These are phyloP conservation scores for Schizopygopsis malacanthus DNA, from an alignment of 2,797 vertebrate genomes.

Conservation along the genomic window DNA sequence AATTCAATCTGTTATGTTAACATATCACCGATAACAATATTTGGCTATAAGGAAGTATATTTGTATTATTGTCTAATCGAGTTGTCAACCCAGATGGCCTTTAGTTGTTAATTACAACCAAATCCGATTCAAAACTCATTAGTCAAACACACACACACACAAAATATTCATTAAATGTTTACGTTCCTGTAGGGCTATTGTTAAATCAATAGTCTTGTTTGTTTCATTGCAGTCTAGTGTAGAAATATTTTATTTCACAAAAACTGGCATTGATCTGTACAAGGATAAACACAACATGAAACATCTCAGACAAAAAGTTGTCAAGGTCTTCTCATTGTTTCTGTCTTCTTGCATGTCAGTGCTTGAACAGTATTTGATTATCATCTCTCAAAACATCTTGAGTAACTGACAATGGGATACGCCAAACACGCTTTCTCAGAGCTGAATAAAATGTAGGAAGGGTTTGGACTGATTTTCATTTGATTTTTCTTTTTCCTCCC, in stretches of 20 bases:
- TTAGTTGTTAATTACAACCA: not conserved
- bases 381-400: constrained; percentile 1
- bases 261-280: constrained; percentile 12
- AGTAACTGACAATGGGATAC: not conserved
- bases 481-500: not conserved
- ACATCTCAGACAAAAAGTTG: not conserved
- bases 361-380: not conserved
- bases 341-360: not conserved
- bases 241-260: constrained; percentile 20
- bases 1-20: not conserved
- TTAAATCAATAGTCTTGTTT: constrained; percentile 1
- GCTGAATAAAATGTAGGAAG: not conserved
- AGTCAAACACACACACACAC: not conserved
- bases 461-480: not conserved
- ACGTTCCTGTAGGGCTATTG: not conserved
- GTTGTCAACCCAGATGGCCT: not conserved
- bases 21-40: not conserved
- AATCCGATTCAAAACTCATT: not conserved
- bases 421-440: not conserved
- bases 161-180: not conserved
- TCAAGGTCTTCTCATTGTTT: not conserved
- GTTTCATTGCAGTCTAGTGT: not conserved
- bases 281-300: not conserved
- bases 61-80: not conserved
- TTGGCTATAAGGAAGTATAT: not conserved